A percentile compares a stretch with the other conserved stretches of the same genome.
These are phyloP conservation scores for Unio pictorum DNA, from an alignment of 2,888 invertebrate genomes.

Conservation along the genomic window DNA sequence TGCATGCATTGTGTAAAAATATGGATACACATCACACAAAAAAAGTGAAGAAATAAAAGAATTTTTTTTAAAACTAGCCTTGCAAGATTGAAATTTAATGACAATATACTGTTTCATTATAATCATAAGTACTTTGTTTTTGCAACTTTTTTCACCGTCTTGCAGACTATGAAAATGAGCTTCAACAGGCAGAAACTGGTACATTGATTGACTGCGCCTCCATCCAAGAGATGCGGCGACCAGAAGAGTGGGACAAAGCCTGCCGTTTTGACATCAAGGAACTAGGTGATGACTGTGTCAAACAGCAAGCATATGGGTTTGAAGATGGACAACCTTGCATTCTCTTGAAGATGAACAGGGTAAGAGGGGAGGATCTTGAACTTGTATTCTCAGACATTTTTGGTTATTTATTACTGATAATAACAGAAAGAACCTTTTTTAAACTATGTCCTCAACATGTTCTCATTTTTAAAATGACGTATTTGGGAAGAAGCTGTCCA, in stretches of 20 bases:
- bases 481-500: no score
- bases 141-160: conserved; percentile 2
- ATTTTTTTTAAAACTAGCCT: not conserved
- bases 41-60: not conserved
- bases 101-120: no score
- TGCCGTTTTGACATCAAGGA: conserved; percentile 83
- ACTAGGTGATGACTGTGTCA: conserved; percentile 80
- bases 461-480: no score
- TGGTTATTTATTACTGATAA: no score
- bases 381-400: no score
- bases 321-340: conserved; percentile 91
- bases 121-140: no score
- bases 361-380: conserved; percentile 68
- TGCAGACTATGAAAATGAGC: conserved; percentile 68
- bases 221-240: conserved; percentile 75
- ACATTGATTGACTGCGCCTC: conserved; percentile 79
- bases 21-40: not conserved
- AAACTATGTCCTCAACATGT: no score
- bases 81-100: no score
- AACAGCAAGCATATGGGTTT: conserved; percentile 87
- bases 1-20: not conserved
- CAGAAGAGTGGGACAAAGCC: conserved; percentile 74
- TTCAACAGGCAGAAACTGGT: conserved; percentile 58
- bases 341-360: conserved; percentile 96
- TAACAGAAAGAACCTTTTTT: no score